Conservation (phyloP, 2,888 invertebrate genomes). For the Netelia fuscicornis region DNA sequence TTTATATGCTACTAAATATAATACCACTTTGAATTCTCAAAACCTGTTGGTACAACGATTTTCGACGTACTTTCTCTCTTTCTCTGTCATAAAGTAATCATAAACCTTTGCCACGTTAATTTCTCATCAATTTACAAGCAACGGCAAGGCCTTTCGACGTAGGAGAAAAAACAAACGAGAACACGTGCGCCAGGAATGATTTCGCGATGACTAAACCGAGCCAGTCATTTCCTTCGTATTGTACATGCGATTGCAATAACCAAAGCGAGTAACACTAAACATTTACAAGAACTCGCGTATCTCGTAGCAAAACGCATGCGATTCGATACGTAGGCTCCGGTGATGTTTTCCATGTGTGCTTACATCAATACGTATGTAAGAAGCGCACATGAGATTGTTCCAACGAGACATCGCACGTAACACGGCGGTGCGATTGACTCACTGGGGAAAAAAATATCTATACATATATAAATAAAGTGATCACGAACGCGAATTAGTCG, state of each 20-base stretch:
- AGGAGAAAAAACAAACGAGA: not conserved
- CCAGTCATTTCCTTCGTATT: conserved; percentile 54
- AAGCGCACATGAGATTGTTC: conserved; percentile 19
- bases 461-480: not conserved
- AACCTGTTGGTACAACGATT: not conserved
- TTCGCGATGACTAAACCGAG: conserved; percentile 56
- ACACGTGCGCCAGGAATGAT: conserved; percentile 54
- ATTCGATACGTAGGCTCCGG: conserved; percentile 6
- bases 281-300: conserved; percentile 31
- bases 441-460: conserved; percentile 2
- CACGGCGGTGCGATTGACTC: conserved; percentile 27
- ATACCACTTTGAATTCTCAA: not conserved
- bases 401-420: conserved; percentile 23
- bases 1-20: not conserved
- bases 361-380: not conserved
- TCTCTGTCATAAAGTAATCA: not conserved
- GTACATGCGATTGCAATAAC: conserved; percentile 24
- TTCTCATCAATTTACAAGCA: not conserved
- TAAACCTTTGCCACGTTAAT: not conserved
- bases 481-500: conserved; percentile 21
- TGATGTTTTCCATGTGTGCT: conserved; percentile 48
- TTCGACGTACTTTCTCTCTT: not conserved
- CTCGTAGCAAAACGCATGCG: conserved; percentile 1
- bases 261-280: conserved; percentile 37
- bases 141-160: not conserved